Conservation (phyloP, 2,113 vertebrate genomes). For the Hydropotes inermis region DNA sequence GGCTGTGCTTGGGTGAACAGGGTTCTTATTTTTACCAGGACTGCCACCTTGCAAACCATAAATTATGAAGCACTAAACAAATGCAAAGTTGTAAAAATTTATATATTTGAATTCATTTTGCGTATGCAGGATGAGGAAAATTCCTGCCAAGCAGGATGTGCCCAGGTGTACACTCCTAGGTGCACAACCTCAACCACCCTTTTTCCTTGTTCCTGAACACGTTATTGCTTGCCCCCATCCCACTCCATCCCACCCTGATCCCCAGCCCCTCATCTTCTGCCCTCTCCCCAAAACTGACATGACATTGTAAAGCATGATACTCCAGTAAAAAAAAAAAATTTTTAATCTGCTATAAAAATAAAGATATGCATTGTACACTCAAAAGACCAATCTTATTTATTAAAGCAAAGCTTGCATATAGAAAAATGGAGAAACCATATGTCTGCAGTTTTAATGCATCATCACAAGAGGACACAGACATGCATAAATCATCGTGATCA, state of each 20-base stretch:
- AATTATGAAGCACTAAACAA: background rate
- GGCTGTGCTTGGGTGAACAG: background rate
- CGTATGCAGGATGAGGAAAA: background rate
- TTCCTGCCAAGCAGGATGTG: background rate
- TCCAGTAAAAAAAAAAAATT: background rate
- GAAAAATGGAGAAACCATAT: background rate
- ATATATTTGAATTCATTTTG: constrained; percentile 2
- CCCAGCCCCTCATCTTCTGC: background rate
- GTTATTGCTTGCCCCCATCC: background rate
- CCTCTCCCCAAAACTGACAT: background rate
- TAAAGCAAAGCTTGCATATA: background rate
- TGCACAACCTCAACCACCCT: too few species aligned
- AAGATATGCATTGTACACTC: background rate
- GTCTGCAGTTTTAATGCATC: background rate
- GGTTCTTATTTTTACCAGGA: background rate
- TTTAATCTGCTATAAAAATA: background rate
- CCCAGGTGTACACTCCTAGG: background rate
- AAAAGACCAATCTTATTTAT: background rate
- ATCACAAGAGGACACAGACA: rapidly evolving
- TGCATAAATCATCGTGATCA: too few species aligned
- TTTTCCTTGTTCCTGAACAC: background rate
- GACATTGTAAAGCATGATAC: background rate
- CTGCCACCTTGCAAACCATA: background rate
- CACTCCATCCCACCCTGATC: too few species aligned
- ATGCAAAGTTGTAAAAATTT: background rate